Evolutionary conservation across 2,888 invertebrate species (phyloP).

Genomic region (Lasioglossum malachurum): DNA sequence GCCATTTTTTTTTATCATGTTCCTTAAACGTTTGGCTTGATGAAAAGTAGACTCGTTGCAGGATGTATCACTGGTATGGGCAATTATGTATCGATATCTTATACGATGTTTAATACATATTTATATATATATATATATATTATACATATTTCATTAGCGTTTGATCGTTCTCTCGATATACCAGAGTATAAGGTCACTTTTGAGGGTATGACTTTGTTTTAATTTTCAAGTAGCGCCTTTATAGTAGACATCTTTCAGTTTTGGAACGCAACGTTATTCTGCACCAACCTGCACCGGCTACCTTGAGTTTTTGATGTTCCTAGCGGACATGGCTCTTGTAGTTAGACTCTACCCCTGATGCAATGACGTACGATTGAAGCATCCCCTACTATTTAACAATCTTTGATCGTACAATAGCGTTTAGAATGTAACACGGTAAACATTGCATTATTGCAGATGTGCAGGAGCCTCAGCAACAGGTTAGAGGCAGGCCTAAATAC

Average conservation of each 20-base stretch:
- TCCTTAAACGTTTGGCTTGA: constrained; percentile 73
- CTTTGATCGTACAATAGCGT: constrained; percentile 71
- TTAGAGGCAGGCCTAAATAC: constrained; percentile 94
- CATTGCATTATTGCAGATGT: constrained; percentile 92
- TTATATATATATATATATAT: constrained; percentile 46
- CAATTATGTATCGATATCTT: constrained; percentile 64
- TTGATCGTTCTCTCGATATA: constrained; percentile 63
- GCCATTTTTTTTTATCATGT: constrained; percentile 56
- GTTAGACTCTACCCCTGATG: constrained; percentile 74
- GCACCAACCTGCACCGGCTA: constrained; percentile 81
- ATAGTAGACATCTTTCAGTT: constrained; percentile 77
- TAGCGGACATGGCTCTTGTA: constrained; percentile 77
- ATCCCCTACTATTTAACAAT: constrained; percentile 69
- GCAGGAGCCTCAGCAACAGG: constrained; percentile 91
- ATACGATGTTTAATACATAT: constrained; percentile 59
- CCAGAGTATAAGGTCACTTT: constrained; percentile 55
- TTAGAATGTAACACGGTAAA: constrained; percentile 86
- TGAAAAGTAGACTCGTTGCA: constrained; percentile 73
- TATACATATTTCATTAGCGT: constrained; percentile 59
- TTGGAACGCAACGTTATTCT: constrained; percentile 81
- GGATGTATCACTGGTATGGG: constrained; percentile 75
- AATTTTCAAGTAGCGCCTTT: constrained; percentile 73
- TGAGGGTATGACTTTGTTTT: constrained; percentile 67
- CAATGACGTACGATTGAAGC: constrained; percentile 75
- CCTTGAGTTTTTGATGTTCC: constrained; percentile 75